Base-by-base conservation (phyloP, 2,113 vertebrate species). In the Catharus minimus region DNA sequence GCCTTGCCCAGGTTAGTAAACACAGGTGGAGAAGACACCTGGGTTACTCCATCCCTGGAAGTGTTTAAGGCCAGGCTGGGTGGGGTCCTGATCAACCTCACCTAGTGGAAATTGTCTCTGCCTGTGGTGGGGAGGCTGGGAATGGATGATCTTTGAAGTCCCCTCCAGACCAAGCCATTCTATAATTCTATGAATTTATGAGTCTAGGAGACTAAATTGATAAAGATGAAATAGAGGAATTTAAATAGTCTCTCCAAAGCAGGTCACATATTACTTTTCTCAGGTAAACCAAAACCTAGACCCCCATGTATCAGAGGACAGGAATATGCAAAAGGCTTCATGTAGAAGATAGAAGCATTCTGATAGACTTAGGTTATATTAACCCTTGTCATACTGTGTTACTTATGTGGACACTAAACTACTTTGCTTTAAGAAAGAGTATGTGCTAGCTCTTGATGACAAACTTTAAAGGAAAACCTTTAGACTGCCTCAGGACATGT, bases 51-150 rank as follows among this genome's bases (percentile, higher is more conserved):
- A 39, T 39, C 52, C 19, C n/a, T 60, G 52, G n/a, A 67, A 66
- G 9, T 46, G n/a, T 12, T n/a, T 13, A 81, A 39, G n/a, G 24
- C n/a, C n/a, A 26, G n/a, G 11, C 50, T 74, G 28, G 61, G 46
- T 10, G 15, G 19, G 28, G 16, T 28, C 10, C 46, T 81, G 44
- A 60, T 32, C n/a, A 58, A 24, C 16, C 13, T 60, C 9, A 3
- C 24, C 19, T 30, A 30, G 18, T 39, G 46, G n/a, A 66, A 66
- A 19, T 14, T 46, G 28, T 46, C 15, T 13, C 13, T 60, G 60
- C 20, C 20, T 0, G 0, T 46, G 38, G 9, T 5, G 3, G n/a
- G 28, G 13, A 53, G 13, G 13, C 9, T 88, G 53, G n/a, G 67
- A 46, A 9, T 57, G 22, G 17, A 41, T 60, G 28, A 39, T 53